Evolutionary conservation across 2,113 vertebrate genomes (phyloP).

Genomic region (Chaetops frenatus): DNA sequence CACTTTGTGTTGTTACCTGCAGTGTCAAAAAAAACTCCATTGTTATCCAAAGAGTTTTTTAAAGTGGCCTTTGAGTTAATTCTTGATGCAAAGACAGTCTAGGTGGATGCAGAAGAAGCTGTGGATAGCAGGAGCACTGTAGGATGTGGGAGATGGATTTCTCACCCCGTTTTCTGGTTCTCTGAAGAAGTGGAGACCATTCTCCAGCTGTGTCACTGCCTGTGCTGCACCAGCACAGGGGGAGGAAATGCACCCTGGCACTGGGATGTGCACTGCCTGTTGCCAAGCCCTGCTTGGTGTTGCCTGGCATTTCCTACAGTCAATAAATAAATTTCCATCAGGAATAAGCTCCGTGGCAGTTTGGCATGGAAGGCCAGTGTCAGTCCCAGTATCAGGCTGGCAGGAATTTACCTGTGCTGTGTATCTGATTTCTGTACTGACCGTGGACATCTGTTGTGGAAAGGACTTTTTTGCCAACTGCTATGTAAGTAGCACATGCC

Average conservation of each 20-base stretch:
- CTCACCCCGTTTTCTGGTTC: not conserved
- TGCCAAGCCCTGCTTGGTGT: not conserved
- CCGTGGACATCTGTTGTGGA: not conserved
- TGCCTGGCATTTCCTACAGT: not conserved
- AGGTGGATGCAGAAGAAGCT: not conserved
- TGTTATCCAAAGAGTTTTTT: not conserved
- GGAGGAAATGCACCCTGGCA: not conserved
- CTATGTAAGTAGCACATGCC: not conserved
- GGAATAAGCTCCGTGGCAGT: not conserved
- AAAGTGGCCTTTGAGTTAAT: not conserved
- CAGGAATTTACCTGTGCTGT: not conserved
- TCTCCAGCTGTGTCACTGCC: not conserved
- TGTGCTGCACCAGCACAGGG: not conserved
- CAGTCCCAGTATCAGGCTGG: not conserved
- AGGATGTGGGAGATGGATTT: not conserved
- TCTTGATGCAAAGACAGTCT: not conserved
- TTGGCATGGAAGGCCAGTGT: not conserved
- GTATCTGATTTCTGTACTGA: not conserved
- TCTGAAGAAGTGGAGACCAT: not conserved
- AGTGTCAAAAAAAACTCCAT: not conserved
- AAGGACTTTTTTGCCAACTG: not conserved
- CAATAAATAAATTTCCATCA: not conserved
- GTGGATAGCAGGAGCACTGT: not conserved
- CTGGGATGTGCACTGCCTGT: not conserved
- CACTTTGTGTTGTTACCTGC: not conserved